Conservation (phyloP, 2,888 invertebrate species). For the Phalangium opilio region DNA sequence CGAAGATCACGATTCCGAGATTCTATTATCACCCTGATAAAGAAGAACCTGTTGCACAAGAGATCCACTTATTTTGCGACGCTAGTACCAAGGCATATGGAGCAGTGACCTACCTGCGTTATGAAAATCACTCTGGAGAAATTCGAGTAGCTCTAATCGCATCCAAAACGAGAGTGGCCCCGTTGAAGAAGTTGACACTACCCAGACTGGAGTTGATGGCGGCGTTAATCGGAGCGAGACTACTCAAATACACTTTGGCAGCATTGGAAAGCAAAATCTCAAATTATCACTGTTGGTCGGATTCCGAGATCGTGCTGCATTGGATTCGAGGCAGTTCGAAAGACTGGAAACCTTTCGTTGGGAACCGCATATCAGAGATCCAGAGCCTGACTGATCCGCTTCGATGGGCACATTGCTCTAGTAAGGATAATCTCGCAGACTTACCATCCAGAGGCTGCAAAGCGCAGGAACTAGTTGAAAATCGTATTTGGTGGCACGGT, state of each 20-base stretch:
- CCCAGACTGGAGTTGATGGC: no score
- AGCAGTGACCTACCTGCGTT: background rate
- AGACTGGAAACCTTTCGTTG: conserved; percentile 18
- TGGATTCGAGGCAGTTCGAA: conserved; percentile 15
- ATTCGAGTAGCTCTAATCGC: background rate
- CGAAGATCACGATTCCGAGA: background rate
- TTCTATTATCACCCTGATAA: conserved; percentile 1
- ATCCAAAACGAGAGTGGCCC: conserved; percentile 4
- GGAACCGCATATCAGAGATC: conserved; percentile 21
- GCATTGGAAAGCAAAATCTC: no score
- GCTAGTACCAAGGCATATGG: conserved; percentile 1
- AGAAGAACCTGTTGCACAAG: background rate
- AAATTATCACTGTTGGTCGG: conserved; percentile 19
- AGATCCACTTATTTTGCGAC: conserved; percentile 2
- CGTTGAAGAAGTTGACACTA: conserved; percentile 2
- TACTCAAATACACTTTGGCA: no score
- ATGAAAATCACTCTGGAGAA: background rate
- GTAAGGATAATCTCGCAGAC: conserved; percentile 24
- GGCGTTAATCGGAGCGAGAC: no score
- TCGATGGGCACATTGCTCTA: conserved; percentile 19
- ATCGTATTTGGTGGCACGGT: no score
- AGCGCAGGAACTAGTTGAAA: no score
- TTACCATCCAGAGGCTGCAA: conserved; percentile 21
- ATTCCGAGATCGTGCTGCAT: conserved; percentile 15
- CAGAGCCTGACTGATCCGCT: conserved; percentile 2